These are phyloP conservation scores for Tubiluchus corallicola DNA, from an alignment of 2,888 invertebrate genomes.

Conservation along the genomic window DNA sequence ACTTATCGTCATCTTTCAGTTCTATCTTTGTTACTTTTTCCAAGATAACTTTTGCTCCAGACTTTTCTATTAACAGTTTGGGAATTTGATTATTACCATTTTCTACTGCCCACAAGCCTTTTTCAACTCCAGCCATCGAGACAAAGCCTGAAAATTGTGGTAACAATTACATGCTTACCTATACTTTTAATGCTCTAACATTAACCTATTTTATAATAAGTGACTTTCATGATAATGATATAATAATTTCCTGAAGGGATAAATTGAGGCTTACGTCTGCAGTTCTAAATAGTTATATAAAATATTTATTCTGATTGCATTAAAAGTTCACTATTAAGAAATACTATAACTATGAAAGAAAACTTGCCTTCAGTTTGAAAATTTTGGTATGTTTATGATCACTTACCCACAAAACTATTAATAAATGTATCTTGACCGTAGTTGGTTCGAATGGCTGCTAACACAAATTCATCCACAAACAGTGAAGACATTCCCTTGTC, in stretches of 20 bases:
- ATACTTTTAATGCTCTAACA: conserved; percentile 4
- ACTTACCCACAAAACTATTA: conserved; percentile 38
- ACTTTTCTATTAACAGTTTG: conserved; percentile 25
- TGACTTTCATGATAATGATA: no score
- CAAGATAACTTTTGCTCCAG: conserved; percentile 29
- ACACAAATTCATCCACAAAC: conserved; percentile 38
- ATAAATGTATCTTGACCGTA: conserved; percentile 40
- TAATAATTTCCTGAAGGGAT: no score
- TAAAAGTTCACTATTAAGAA: no score
- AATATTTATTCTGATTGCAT: no score
- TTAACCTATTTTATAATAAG: no score
- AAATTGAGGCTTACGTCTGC: no score
- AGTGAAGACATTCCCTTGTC: conserved; percentile 30
- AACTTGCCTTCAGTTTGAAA: no score
- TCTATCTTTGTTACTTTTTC: conserved; percentile 25
- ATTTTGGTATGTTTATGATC: no score
- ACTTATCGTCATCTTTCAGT: no score
- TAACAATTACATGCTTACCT: conserved; percentile 11
- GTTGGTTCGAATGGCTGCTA: conserved; percentile 37
- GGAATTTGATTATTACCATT: conserved; percentile 39
- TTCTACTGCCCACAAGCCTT: conserved; percentile 38
- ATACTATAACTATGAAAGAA: no score
- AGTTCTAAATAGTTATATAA: no score
- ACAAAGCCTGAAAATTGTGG: conserved; percentile 33
- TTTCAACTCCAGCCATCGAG: conserved; percentile 37